Percentiles rank a stretch among this genome's conserved stretches.
phyloP scores from a whole-genome alignment of 2,888 invertebrate genomes.

The Polydesmus complanatus region DNA sequence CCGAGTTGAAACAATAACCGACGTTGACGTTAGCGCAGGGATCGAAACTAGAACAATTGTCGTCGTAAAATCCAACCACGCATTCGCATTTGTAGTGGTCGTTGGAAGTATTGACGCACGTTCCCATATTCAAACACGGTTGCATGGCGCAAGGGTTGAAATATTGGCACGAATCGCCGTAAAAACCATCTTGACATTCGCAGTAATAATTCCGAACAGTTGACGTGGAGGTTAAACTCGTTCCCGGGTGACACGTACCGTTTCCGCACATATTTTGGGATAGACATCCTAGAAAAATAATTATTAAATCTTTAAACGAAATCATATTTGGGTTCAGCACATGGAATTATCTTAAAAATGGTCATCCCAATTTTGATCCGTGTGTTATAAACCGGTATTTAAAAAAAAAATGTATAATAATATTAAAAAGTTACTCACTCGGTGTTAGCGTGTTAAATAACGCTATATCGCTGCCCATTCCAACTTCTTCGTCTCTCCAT shows the following conservation, averaged over 20 bases:
- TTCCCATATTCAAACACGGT: not conserved
- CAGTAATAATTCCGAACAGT: not conserved
- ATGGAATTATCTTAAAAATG: not conserved
- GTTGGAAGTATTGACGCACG: not conserved
- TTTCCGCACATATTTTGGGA: conserved; percentile 2
- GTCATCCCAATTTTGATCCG: not conserved
- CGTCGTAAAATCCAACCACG: conserved; percentile 17
- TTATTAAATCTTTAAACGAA: no score
- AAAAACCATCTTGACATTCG: conserved; percentile 8
- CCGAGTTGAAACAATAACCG: conserved; percentile 18
- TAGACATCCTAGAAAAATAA: not conserved
- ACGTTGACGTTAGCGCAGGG: conserved; percentile 15
- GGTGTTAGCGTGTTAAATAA: not conserved
- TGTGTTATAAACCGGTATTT: not conserved
- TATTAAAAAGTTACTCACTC: conserved; percentile 2
- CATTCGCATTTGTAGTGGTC: conserved; percentile 20
- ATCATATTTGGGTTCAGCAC: no score
- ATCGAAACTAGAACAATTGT: conserved; percentile 17
- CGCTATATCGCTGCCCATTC: not conserved
- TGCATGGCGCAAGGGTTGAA: not conserved
- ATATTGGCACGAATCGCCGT: conserved; percentile 5
- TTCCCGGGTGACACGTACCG: conserved; percentile 2
- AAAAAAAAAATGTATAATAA: not conserved
- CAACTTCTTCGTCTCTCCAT: conserved; percentile 1
- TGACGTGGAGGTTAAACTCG: no score